Evolutionary conservation across 2,888 invertebrate species (phyloP), one percentile per base, ranked within the genome.

Genomic region (Tricholauxania praeusta): DNA sequence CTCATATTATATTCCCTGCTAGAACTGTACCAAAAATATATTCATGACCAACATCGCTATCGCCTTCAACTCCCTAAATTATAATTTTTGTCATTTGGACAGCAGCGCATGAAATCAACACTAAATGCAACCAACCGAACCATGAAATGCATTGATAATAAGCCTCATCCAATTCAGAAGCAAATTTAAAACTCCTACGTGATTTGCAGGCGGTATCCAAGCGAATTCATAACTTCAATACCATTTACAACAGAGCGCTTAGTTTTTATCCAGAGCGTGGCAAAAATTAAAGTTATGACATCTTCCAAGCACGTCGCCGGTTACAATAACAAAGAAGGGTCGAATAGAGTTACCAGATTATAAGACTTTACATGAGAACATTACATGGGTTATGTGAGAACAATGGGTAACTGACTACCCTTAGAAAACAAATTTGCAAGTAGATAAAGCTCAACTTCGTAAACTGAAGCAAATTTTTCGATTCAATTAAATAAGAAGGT

Each of bases 271-370:
- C 68, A 63, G 63, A 57, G 67, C 67, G 55, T 64, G 59, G 59
- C 51, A 47, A 49, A 71, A 71, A 71, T 76, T 72, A 72, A 76
- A 78, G 78, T 77, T 78, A 78, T 78, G 77, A 77, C 76, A 74
- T 68, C 69, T 72, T 72, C 68, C 75, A 66, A 49, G 53, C 4
- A 49, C 57, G 32, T 77, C 67, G 63, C 59, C 63, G 64, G 59
- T 60, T 12, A 48, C n/a, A n/a, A 60, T 6, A n/a, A 49, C 47
- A 39, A 55, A 12, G 39, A 47, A 65, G 47, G 62, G 32, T 4
- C 28, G 22, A 14, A 28, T 28, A 19, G 39, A 39, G 39, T 39
- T 10, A 39, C 39, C 39, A 39, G 39, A 39, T 39, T 10, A 8
- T 39, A 39, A 28, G 4, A 28, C 0, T 28, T 28, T 28, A 22